Evolutionary conservation across 37 sponge, comb jelly and placozoan genomes (phyloP).

Genomic region (Chondrilla cf. caribensis): DNA sequence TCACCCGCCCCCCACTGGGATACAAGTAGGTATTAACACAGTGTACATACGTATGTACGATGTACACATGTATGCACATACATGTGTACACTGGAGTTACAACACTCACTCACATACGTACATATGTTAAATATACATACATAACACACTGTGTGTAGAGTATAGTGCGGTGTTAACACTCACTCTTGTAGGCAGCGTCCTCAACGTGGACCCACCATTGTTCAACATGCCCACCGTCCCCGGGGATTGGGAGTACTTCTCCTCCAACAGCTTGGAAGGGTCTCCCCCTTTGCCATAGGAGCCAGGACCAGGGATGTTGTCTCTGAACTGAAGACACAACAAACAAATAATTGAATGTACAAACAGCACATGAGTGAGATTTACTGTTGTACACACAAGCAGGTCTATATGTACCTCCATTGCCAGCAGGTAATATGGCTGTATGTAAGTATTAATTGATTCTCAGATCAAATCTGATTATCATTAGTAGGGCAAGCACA

Average conservation of each 20-base stretch:
- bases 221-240: slow-evolving; percentile 86
- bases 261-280: slow-evolving; percentile 59
- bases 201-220: slow-evolving; percentile 36
- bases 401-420: neutral
- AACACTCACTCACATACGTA: no score
- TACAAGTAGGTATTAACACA: no score
- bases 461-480: neutral
- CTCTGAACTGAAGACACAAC: slow-evolving; percentile 17
- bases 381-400: neutral
- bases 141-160: no score
- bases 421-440: no score
- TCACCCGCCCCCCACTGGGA: no score
- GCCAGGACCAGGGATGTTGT: slow-evolving; percentile 79
- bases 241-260: slow-evolving; percentile 55
- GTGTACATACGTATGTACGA: no score
- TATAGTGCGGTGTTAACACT: no score
- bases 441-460: neutral
- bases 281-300: slow-evolving; percentile 86
- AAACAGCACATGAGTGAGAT: no score
- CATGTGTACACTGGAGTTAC: no score
- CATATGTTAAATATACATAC: no score
- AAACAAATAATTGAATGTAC: neutral
- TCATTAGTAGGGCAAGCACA: no score
- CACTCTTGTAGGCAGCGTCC: slow-evolving; percentile 24
- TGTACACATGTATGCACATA: no score